A percentile compares a stretch with the other conserved stretches of the same genome.
Evolutionary conservation across 1,140 invertebrate genomes (phyloP).

Genomic region (Drosophila trapezifrons): DNA sequence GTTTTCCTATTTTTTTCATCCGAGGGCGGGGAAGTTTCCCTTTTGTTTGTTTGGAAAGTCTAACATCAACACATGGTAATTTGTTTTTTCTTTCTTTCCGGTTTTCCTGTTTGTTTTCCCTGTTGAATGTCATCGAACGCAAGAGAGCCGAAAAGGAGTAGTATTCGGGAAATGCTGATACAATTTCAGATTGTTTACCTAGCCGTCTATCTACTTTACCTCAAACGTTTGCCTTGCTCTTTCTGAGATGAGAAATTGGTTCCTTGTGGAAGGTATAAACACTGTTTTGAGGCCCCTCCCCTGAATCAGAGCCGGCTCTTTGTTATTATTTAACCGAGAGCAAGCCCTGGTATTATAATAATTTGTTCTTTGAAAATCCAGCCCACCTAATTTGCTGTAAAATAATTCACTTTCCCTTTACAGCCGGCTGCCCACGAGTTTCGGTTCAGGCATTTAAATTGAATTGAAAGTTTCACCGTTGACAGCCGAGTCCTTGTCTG

Average conservation of each 20-base stretch:
- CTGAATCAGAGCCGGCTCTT: not conserved
- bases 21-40: constrained; percentile 13
- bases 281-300: not conserved
- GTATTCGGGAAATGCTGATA: constrained; percentile 43
- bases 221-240: not conserved
- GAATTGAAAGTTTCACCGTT: constrained; percentile 63
- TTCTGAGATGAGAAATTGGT: constrained; percentile 28
- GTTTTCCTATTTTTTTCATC: constrained; percentile 33
- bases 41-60: constrained; percentile 64
- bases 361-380: constrained; percentile 20
- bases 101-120: constrained; percentile 30
- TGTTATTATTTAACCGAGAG: not conserved
- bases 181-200: constrained; percentile 45
- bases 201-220: constrained; percentile 6
- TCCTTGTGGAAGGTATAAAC: not conserved
- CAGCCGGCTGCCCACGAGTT: constrained; percentile 2
- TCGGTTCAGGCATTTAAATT: constrained; percentile 59
- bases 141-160: constrained; percentile 18
- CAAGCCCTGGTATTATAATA: constrained; percentile 18
- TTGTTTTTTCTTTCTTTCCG: constrained; percentile 35
- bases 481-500: constrained; percentile 38
- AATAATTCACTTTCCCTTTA: constrained; percentile 42
- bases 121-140: constrained; percentile 60
- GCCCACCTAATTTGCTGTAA: constrained; percentile 18
- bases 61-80: constrained; percentile 71